Percentiles rank a stretch among this genome's conserved stretches.
These are phyloP conservation scores for Erannis defoliaria DNA, from an alignment of 2,888 invertebrate genomes.

Conservation along the genomic window DNA sequence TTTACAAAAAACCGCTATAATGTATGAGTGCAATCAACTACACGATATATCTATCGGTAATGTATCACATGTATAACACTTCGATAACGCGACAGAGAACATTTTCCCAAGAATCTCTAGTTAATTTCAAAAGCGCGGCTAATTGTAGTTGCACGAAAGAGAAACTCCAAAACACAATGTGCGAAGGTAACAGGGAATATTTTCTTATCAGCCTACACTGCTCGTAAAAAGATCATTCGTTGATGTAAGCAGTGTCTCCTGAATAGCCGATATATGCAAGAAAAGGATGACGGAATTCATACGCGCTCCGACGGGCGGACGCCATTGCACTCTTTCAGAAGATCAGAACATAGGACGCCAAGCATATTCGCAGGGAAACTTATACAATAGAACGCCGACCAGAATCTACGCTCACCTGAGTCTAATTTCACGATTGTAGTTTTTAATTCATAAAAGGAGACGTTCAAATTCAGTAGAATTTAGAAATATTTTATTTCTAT, in stretches of 20 bases:
- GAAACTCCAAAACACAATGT: constrained; percentile 79
- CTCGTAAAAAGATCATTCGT: constrained; percentile 84
- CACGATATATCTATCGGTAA: constrained; percentile 53
- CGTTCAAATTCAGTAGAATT: constrained; percentile 43
- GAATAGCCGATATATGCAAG: constrained; percentile 84
- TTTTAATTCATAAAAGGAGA: constrained; percentile 24
- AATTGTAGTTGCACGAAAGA: constrained; percentile 69
- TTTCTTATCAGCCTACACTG: constrained; percentile 82
- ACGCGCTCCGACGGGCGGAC: constrained; percentile 79
- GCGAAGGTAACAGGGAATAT: constrained; percentile 84
- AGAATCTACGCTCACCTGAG: constrained; percentile 46
- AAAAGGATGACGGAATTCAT: constrained; percentile 86
- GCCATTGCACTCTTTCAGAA: constrained; percentile 76
- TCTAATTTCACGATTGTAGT: constrained; percentile 27
- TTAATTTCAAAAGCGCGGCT: constrained; percentile 75
- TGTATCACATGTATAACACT: constrained; percentile 44
- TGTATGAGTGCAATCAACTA: constrained; percentile 57
- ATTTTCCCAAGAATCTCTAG: constrained; percentile 42
- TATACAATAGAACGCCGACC: background rate
- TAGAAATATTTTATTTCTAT: constrained; percentile 79
- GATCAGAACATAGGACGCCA: constrained; percentile 55
- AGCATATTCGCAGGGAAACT: constrained; percentile 44
- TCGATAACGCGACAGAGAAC: constrained; percentile 39
- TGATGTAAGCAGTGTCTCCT: constrained; percentile 80
- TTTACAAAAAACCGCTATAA: constrained; percentile 36